Percentiles rank a stretch among this genome's conserved stretches.
phyloP scores from a whole-genome alignment of 2,888 invertebrate species.

The Lysandra bellargus region DNA sequence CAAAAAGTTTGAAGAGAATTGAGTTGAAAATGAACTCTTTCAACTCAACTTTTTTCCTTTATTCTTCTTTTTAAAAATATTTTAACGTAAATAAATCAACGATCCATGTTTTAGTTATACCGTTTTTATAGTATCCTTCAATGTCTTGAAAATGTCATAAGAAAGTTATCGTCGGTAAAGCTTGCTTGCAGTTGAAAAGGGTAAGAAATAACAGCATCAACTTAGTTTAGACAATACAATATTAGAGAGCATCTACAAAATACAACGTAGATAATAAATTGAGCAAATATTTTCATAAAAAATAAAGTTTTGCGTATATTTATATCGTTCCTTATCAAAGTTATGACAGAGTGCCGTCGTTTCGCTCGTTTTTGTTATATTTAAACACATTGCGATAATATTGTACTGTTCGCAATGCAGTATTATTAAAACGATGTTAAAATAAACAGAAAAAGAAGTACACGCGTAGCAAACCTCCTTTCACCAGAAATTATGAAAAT shows the following conservation, averaged over 20 bases:
- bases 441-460: neutral
- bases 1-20: too few species aligned
- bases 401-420: neutral
- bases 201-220: neutral
- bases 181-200: neutral
- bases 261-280: neutral
- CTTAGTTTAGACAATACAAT: neutral
- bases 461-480: neutral
- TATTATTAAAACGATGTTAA: neutral
- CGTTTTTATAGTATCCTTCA: neutral
- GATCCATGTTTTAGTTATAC: too few species aligned
- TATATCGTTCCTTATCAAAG: neutral
- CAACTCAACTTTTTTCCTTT: neutral
- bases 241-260: neutral
- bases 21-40: too few species aligned
- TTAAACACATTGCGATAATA: neutral
- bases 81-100: too few species aligned
- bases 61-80: neutral
- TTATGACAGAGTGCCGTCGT: neutral
- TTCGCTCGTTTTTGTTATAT: neutral
- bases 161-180: neutral
- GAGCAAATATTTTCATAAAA: slow-evolving; percentile 5
- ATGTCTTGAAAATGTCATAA: neutral
- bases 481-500: neutral
- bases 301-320: neutral